Evolutionary conservation across 2,888 invertebrate species (phyloP).

Genomic region (Carcina quercana): DNA sequence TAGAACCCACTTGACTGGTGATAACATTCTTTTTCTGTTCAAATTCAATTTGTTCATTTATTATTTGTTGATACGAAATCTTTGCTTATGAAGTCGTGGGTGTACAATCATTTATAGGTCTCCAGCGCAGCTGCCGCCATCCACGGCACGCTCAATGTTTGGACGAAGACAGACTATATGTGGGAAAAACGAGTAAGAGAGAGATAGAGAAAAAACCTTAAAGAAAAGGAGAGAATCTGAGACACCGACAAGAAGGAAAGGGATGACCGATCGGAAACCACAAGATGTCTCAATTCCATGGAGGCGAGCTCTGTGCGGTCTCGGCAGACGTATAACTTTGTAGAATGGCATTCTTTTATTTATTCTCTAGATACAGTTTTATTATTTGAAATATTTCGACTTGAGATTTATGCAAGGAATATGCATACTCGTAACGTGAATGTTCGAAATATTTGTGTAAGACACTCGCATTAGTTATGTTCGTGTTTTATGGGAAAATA

Average conservation of each 20-base stretch:
- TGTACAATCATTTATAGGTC: constrained; percentile 64
- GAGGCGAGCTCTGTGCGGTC: constrained; percentile 70
- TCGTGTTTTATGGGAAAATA: no score
- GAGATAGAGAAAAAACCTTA: constrained; percentile 52
- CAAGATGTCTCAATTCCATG: constrained; percentile 75
- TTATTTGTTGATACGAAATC: no score
- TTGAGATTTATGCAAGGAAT: no score
- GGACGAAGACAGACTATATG: constrained; percentile 66
- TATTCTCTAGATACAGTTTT: no score
- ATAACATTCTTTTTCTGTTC: no score
- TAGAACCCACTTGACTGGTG: no score
- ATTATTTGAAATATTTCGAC: no score
- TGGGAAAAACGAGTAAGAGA: constrained; percentile 58
- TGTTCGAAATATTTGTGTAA: no score
- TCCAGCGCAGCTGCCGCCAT: constrained; percentile 66
- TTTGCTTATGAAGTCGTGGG: constrained; percentile 56
- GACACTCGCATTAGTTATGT: no score
- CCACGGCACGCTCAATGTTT: constrained; percentile 60
- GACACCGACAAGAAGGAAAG: constrained; percentile 41
- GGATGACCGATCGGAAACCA: constrained; percentile 69
- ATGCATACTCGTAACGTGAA: no score
- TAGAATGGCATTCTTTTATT: constrained; percentile 55
- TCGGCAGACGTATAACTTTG: constrained; percentile 58
- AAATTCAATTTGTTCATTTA: no score
- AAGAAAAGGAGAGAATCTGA: constrained; percentile 57